Conservation (phyloP, 2,113 vertebrate genomes). For the Rhinichthys klamathensis region DNA sequence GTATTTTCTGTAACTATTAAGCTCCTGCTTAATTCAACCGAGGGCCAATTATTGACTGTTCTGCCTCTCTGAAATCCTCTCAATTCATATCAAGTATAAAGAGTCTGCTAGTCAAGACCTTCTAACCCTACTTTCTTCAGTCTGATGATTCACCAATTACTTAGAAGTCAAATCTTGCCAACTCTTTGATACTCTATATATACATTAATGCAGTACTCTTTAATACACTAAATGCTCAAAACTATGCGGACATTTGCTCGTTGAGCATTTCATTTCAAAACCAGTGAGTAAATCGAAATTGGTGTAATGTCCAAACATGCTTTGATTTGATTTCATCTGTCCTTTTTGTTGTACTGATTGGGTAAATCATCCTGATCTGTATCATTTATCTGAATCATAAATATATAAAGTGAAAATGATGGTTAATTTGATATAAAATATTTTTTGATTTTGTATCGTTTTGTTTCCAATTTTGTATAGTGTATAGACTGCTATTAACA, state of each 20-base stretch:
- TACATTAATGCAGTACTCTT: slow-evolving; percentile 10
- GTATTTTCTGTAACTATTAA: slow-evolving; percentile 63
- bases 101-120: slow-evolving; percentile 45
- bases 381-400: not conserved
- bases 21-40: slow-evolving; percentile 70
- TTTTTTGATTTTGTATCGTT: not conserved
- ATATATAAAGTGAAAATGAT: not conserved
- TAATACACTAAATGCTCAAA: not conserved
- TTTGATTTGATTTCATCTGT: not conserved
- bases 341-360: not conserved
- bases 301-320: not conserved
- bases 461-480: not conserved
- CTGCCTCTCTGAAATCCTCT: slow-evolving; percentile 65
- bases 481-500: not conserved
- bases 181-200: not conserved
- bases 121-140: slow-evolving; percentile 45
- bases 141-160: not conserved
- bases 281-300: not conserved
- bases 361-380: not conserved
- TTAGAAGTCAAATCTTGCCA: not conserved
- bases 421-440: not conserved
- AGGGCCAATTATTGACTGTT: slow-evolving; percentile 73
- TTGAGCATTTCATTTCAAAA: not conserved
- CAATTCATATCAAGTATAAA: slow-evolving; percentile 56
- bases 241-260: not conserved